Base-by-base conservation (phyloP, 2,113 vertebrate genomes). In the Ornithorhynchus anatinus region DNA sequence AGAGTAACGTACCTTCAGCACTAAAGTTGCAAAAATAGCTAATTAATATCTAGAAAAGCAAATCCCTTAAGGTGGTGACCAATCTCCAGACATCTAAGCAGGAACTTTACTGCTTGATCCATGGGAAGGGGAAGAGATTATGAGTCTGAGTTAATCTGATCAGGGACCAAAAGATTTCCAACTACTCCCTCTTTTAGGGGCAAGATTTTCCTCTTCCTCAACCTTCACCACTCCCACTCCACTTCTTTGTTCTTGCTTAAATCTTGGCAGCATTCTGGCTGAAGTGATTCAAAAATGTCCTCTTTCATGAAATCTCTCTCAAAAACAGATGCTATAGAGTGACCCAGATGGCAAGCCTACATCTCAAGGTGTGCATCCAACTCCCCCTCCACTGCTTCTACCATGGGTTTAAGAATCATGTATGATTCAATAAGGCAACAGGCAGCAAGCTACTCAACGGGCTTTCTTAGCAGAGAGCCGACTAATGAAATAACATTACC, bases 221-320 rank as follows among this genome's bases (percentile, higher is more conserved):
- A 29, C 40, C 31, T 58, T 19, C 17, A 1, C n/a, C n/a, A n/a
- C n/a, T n/a, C n/a, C 19, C 23, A 69, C 59, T 72, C 54, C 12
- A 32, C 52, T 45, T 69, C 59, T 60, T 57, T 13, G 3, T 79
- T 69, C 57, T 25, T 33, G 59, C 51, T 80, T 75, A 56, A 78
- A 60, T 57, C 11, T 27, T 31, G 42, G 59, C 29, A 29, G 5
- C 10, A 5, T 56, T 14, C 0, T 25, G 38, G 58, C 27, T 59
- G 57, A 75, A 44, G 53, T 70, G 44, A 75, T 65, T 63, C 70
- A 63, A 17, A n/a, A 23, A 47, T 63, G 29, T 72, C 39, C 75
- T 76, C 63, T 61, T 54, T 33, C 27, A 66, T 19, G n/a, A 83
- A 79, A 10, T 11, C 4, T 32, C 33, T 72, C 69, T 58, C 38